Evolutionary conservation across 2,797 vertebrate species (phyloP).

Genomic region (Anomalospiza imberbis): DNA sequence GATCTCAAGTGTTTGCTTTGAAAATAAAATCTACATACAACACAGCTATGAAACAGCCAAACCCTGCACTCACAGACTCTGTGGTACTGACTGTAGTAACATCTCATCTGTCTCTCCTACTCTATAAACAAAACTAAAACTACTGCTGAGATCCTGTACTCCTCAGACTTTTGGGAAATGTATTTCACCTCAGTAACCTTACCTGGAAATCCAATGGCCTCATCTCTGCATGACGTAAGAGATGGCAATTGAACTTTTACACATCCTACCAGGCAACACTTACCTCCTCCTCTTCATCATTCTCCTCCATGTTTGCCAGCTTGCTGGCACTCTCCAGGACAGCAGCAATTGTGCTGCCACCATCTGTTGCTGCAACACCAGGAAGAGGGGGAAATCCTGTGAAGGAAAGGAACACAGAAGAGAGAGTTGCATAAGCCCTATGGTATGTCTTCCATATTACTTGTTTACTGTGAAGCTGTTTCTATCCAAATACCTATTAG

Average conservation of each 20-base stretch:
- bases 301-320: slow-evolving; percentile 76
- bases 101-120: neutral
- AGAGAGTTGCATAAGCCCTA: neutral
- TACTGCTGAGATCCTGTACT: neutral
- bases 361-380: slow-evolving; percentile 74
- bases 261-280: neutral
- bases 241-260: neutral
- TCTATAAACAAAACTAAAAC: neutral
- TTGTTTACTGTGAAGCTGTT: neutral
- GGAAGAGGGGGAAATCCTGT: slow-evolving; percentile 94
- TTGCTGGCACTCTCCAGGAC: slow-evolving; percentile 84
- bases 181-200: neutral
- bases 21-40: neutral
- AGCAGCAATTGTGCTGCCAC: slow-evolving; percentile 77
- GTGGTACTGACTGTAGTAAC: neutral
- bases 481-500: neutral
- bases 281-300: slow-evolving; percentile 74
- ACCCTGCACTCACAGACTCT: neutral
- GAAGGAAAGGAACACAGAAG: neutral
- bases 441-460: neutral
- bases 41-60: neutral
- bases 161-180: neutral
- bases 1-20: neutral
- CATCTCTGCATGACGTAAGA: neutral
- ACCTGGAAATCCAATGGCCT: neutral